Base-by-base conservation (phyloP, 2,888 invertebrate species). In the Catonia carolina region DNA sequence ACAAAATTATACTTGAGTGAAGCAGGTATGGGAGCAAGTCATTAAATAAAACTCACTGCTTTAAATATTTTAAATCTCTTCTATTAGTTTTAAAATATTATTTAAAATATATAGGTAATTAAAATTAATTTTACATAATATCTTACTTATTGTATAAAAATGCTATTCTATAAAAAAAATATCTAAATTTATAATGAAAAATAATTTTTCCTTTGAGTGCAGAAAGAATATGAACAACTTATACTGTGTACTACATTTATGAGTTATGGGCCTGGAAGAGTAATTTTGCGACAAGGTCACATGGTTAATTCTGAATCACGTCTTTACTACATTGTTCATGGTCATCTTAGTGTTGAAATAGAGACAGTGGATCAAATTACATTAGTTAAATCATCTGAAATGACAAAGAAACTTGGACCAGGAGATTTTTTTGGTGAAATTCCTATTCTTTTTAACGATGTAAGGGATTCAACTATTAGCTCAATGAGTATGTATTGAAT, bases 361-460 rank as follows among this genome's bases (percentile, higher is more conserved):
- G 45, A 45, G 12, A 45, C 45, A 23, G n/a, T 20, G 7, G 22
- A 45, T 23, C 23, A 18, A 14, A 45, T 45, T 14, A 45, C 45
- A 45, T 27, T 45, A 2, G 20, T 27, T 18, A 17, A 22, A 12
- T 14, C 22, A 10, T 22, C 27, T 22, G 45, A 45, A n/a, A 14
- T 45, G 7, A 22, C n/a, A 5, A 45, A 45, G 3, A 45, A 45
- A 14, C 22, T 45, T 7, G 45, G 45, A 7, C 45, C 45, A 2
- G 45, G 45, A 7, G 45, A 45, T 7, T 27, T 23, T 22, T 22
- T 45, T 27, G 45, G 45, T 3, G 45, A 45, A 17, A 20, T 23
- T 23, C 8, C 45, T 2, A 45, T 45, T n/a, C n/a, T 45, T 23
- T 45, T 45, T 22, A 45, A 45, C 22, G 45, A 45, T 22, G 22